Evolutionary conservation across 2,888 invertebrate species (phyloP).

Genomic region (Philopedon plagiatum): DNA sequence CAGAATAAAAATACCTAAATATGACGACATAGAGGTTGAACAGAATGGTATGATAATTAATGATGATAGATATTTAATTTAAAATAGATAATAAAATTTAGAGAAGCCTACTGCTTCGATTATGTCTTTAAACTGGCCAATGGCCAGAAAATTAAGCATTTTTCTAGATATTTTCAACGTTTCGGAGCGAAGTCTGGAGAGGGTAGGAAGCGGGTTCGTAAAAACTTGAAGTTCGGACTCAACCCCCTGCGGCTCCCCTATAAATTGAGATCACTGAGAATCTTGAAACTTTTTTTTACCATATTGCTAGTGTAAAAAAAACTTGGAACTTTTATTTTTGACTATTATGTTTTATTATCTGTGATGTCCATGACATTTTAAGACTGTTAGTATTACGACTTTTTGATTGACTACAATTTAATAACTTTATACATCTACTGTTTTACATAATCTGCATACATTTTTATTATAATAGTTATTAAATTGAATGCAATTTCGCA

Average conservation of each 20-base stretch:
- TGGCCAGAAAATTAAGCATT: slow-evolving; percentile 34
- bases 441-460: not conserved
- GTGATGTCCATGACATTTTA: slow-evolving; percentile 18
- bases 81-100: slow-evolving; percentile 32
- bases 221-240: slow-evolving; percentile 23
- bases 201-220: slow-evolving; percentile 30
- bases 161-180: slow-evolving; percentile 42
- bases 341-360: slow-evolving; percentile 13
- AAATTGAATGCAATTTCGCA: slow-evolving; percentile 37
- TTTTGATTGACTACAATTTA: slow-evolving; percentile 41
- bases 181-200: slow-evolving; percentile 33
- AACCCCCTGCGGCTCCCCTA: slow-evolving; percentile 24
- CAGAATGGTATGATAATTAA: slow-evolving; percentile 34
- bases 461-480: slow-evolving; percentile 32
- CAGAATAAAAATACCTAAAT: slow-evolving; percentile 27
- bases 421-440: slow-evolving; percentile 30
- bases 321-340: slow-evolving; percentile 12
- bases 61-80: slow-evolving; percentile 24
- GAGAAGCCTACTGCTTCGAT: slow-evolving; percentile 43
- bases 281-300: not conserved
- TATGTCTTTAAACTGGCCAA: slow-evolving; percentile 38
- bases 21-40: slow-evolving; percentile 32
- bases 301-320: slow-evolving; percentile 16
- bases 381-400: slow-evolving; percentile 16
- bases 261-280: slow-evolving; percentile 14